A percentile compares a stretch with the other conserved stretches of the same genome.
Conservation (phyloP, 2,797 vertebrate species). For the Chloroceryle inda region DNA sequence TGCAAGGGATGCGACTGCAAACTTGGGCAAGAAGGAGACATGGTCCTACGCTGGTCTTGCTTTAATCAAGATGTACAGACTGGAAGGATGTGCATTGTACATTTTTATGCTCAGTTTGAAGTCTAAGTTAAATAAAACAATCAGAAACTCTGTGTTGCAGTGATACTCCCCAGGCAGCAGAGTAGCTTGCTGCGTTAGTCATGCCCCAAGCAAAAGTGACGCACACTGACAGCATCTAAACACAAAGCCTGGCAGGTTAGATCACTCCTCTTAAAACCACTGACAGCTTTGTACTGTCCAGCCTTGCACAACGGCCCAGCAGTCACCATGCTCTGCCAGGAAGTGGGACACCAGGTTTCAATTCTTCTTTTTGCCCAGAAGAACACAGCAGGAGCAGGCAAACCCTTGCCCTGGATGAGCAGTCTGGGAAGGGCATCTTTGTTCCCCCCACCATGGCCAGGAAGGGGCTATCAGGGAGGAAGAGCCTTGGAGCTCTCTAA, state of each 20-base stretch:
- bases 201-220: conserved; percentile 14
- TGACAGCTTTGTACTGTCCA: conserved; percentile 38
- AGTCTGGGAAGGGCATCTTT: neutral
- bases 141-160: neutral
- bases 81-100: neutral
- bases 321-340: neutral
- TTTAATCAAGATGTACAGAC: neutral
- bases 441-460: accelerated
- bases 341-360: conserved; percentile 15
- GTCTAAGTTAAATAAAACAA: neutral
- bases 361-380: neutral
- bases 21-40: neutral
- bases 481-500: neutral
- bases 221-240: neutral
- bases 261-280: conserved; percentile 39
- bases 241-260: conserved; percentile 24
- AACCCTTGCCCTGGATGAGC: neutral
- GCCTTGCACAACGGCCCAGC: conserved; percentile 41
- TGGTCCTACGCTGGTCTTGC: neutral
- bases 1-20: neutral
- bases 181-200: neutral
- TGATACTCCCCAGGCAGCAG: neutral
- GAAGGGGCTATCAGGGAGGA: neutral
- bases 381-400: neutral
- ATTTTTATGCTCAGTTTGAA: neutral